Percentiles rank a stretch among this genome's conserved stretches.
These are phyloP conservation scores for Athalia circularis DNA, from an alignment of 2,888 invertebrate genomes.

Conservation along the genomic window DNA sequence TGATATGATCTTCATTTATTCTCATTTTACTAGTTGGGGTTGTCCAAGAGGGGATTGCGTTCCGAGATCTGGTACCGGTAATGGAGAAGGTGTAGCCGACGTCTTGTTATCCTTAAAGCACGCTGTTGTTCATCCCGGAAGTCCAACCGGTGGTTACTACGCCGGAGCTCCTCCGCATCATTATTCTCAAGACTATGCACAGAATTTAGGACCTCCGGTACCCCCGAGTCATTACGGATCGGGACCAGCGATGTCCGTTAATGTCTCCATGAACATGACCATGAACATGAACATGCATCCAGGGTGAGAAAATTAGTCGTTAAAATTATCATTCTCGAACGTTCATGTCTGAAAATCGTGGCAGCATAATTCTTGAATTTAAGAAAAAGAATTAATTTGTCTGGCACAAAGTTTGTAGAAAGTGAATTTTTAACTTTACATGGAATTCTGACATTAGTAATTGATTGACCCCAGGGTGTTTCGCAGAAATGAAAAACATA, in stretches of 20 bases:
- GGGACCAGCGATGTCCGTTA: conserved; percentile 94
- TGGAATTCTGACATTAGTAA: too few species aligned
- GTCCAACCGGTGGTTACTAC: conserved; percentile 72
- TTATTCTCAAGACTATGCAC: conserved; percentile 68
- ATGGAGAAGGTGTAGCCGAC: conserved; percentile 88
- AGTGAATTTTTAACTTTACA: too few species aligned
- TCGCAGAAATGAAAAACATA: too few species aligned
- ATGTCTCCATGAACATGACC: conserved; percentile 98
- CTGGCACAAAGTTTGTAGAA: too few species aligned
- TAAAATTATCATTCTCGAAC: too few species aligned
- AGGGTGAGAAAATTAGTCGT: conserved; percentile 60
- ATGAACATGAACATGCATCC: conserved; percentile 82
- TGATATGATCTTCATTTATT: not conserved
- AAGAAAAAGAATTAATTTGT: too few species aligned
- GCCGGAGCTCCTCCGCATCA: conserved; percentile 67
- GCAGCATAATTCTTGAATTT: too few species aligned
- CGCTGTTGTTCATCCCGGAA: conserved; percentile 88
- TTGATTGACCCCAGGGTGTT: too few species aligned
- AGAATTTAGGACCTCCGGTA: conserved; percentile 66
- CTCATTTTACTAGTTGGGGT: conserved; percentile 64
- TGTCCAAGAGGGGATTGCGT: conserved; percentile 72
- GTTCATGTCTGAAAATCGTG: too few species aligned
- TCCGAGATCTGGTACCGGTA: conserved; percentile 76
- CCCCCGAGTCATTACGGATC: conserved; percentile 77
- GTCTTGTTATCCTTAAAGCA: conserved; percentile 91